phyloP scores from a whole-genome alignment of 2,113 vertebrate genomes.

The Piaya cayana region DNA sequence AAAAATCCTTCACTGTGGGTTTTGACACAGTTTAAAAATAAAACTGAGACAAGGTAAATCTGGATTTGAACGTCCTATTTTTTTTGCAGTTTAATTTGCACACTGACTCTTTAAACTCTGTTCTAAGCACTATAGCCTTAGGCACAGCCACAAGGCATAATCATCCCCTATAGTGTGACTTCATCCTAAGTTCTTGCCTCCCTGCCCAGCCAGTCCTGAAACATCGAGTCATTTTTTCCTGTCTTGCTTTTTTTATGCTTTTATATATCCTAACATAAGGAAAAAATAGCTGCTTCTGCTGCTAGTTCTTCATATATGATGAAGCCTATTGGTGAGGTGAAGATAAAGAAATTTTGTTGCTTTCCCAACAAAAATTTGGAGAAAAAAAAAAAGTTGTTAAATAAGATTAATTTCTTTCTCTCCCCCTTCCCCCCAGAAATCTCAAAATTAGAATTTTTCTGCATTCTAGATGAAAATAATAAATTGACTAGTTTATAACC shows the following conservation, averaged over 20 bases:
- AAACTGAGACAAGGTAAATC: constrained; percentile 33
- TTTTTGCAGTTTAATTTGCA: constrained; percentile 23
- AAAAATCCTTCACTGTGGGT: not conserved
- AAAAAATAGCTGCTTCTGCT: not conserved
- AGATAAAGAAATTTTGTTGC: not conserved
- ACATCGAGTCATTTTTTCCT: constrained; percentile 42
- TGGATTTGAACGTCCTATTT: not conserved
- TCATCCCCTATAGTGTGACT: not conserved
- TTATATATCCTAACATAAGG: constrained; percentile 1
- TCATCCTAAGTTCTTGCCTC: not conserved
- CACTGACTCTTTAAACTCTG: constrained; percentile 36
- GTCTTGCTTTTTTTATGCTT: constrained; percentile 31
- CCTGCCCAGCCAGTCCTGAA: not conserved
- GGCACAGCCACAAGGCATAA: constrained; percentile 50
- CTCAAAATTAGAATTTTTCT: not conserved
- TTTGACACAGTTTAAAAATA: constrained; percentile 66
- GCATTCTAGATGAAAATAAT: not conserved
- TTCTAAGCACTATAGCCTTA: constrained; percentile 35
- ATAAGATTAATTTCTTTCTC: accelerated
- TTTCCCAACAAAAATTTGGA: not conserved
- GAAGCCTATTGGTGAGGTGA: not conserved
- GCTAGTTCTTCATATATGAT: not conserved
- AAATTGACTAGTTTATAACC: not conserved
- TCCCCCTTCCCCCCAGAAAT: accelerated
- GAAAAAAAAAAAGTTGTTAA: not conserved